phyloP scores from a whole-genome alignment of 1,140 invertebrate species.

The Alviniconcha marisindica region DNA sequence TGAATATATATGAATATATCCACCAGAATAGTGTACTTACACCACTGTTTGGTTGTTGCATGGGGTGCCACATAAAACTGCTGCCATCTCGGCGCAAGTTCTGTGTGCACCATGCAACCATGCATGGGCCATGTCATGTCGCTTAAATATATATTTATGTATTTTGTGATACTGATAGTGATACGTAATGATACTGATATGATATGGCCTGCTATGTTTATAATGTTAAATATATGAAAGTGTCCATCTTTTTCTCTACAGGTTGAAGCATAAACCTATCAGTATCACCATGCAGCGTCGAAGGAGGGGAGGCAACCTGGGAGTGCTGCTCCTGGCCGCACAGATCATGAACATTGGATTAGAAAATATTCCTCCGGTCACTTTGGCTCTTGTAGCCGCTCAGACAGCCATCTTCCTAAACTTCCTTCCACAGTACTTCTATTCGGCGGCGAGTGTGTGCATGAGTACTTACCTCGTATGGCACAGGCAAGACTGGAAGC shows the following conservation, averaged over 20 bases:
- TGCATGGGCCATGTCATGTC: too few species aligned
- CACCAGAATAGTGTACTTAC: too few species aligned
- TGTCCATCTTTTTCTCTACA: neutral
- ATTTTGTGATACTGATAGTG: too few species aligned
- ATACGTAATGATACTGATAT: too few species aligned
- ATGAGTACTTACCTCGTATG: slow-evolving; percentile 79
- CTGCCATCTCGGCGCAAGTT: too few species aligned
- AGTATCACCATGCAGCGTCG: neutral
- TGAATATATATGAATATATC: too few species aligned
- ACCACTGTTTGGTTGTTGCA: too few species aligned
- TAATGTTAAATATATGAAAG: too few species aligned
- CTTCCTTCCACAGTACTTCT: slow-evolving; percentile 57
- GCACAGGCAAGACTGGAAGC: slow-evolving; percentile 78
- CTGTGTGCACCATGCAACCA: too few species aligned
- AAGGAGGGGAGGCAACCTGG: slow-evolving; percentile 52
- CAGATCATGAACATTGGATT: slow-evolving; percentile 77
- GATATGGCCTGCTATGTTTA: too few species aligned
- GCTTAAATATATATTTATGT: too few species aligned
- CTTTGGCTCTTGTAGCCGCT: slow-evolving; percentile 77
- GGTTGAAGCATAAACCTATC: neutral
- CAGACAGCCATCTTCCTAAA: slow-evolving; percentile 73
- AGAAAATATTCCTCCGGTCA: slow-evolving; percentile 82
- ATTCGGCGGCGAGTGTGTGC: slow-evolving; percentile 78
- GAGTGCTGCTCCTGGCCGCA: slow-evolving; percentile 60
- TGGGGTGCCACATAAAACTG: too few species aligned